Percentiles rank a stretch among this genome's conserved stretches.
These are phyloP conservation scores for Nesospiza acunhae DNA, from an alignment of 2,113 vertebrate genomes.

Conservation along the genomic window DNA sequence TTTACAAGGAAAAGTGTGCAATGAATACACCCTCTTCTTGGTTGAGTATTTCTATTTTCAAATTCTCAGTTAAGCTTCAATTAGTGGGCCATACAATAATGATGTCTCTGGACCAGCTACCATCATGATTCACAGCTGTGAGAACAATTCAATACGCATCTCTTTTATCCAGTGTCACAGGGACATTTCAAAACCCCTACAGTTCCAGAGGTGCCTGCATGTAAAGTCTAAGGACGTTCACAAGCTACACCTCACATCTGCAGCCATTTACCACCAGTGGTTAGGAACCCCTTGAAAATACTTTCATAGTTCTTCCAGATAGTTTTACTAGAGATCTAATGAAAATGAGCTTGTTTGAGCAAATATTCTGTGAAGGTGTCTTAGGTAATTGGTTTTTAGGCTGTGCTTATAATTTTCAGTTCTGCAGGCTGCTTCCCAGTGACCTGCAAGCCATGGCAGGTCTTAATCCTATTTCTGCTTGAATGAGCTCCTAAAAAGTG, in stretches of 20 bases:
- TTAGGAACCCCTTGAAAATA: not conserved
- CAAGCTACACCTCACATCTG: not conserved
- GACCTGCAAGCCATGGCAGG: not conserved
- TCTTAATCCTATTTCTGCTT: not conserved
- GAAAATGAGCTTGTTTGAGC: not conserved
- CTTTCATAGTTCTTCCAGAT: not conserved
- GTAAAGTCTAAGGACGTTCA: not conserved
- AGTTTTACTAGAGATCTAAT: not conserved
- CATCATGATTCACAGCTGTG: not conserved
- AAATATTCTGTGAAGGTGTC: not conserved
- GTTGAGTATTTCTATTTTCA: not conserved
- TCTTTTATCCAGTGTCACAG: not conserved
- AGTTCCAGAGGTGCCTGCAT: not conserved
- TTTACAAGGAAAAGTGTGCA: not conserved
- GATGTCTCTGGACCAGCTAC: not conserved
- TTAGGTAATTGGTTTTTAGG: not conserved
- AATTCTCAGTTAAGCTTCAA: not conserved
- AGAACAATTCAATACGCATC: not conserved
- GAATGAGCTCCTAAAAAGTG: accelerated
- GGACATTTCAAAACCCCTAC: not conserved
- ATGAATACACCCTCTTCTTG: not conserved
- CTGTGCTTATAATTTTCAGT: not conserved
- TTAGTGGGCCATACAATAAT: no score
- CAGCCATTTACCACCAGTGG: not conserved
- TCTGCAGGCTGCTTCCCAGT: accelerated